Base-by-base conservation (phyloP, 2,888 invertebrate genomes). In the Parapristionchus giblindavisi region DNA sequence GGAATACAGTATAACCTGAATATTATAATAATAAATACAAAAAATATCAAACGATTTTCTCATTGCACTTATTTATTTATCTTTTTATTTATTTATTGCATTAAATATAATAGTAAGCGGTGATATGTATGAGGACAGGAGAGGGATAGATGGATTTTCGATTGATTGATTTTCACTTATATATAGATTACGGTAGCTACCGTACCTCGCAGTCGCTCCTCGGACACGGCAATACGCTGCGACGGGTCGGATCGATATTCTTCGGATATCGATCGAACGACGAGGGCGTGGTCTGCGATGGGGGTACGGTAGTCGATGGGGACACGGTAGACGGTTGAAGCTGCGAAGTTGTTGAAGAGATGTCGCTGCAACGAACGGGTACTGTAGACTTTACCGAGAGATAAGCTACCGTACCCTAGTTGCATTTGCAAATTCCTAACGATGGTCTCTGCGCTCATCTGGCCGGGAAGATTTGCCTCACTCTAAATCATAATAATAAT, bases 161-260 rank as follows among this genome's bases (percentile, higher is more conserved):
- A n/a, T n/a, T n/a, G n/a, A n/a, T n/a, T n/a, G n/a, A n/a, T n/a
- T n/a, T n/a, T n/a, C n/a, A n/a, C n/a, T n/a, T n/a, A n/a, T n/a
- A n/a, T n/a, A n/a, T n/a, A n/a, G n/a, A n/a, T n/a, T n/a, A n/a
- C n/a, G n/a, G n/a, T n/a, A n/a, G n/a, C n/a, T n/a, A n/a, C 3
- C 54, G 38, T n/a, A 71, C 71, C 29, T 71, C 71, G 14, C 71
- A 71, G 6, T 40, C 71, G 14, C 56, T 58, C 21, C 71, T 56
- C 27, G 71, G 71, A 71, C 71, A 71, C 32, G 71, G 71, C 38
- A 71, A 38, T 24, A 40, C 24, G 24, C 40, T 40, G 34, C 58
- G 32, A 21, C 38, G 36, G 61, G 38, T 24, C 24, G 61, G 38
- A 40, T 65, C 43, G 43, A 14, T 17, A 43, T 43, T 8, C 27